Conservation (phyloP, 1,140 invertebrate genomes). For the Portunus trituberculatus region DNA sequence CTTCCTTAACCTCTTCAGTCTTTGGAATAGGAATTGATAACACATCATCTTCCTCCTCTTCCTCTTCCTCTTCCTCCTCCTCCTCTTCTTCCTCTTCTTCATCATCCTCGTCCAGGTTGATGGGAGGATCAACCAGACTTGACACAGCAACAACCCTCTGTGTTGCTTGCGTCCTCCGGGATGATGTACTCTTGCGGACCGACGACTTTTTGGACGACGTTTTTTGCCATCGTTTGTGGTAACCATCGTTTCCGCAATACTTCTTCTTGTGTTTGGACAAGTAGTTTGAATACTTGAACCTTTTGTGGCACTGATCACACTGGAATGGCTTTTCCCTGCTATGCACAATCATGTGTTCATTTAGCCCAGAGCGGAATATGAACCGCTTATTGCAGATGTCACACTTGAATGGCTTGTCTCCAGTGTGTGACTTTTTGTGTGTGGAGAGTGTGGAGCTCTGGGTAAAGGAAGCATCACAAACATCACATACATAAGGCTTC, state of each 20-base stretch:
- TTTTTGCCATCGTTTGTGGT: slow-evolving; percentile 72
- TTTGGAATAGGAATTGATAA: neutral
- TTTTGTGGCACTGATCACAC: slow-evolving; percentile 89
- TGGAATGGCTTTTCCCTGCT: slow-evolving; percentile 87
- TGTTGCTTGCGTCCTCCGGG: neutral
- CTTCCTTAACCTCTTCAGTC: slow-evolving; percentile 32
- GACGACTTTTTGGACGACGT: slow-evolving; percentile 7
- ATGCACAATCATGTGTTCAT: slow-evolving; percentile 81
- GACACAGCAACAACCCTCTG: neutral
- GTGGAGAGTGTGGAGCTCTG: slow-evolving; percentile 85
- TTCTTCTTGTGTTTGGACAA: slow-evolving; percentile 92
- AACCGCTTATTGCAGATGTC: slow-evolving; percentile 80
- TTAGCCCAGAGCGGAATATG: slow-evolving; percentile 72
- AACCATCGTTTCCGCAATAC: slow-evolving; percentile 86
- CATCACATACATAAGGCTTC: slow-evolving; percentile 76
- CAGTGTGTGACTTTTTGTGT: slow-evolving; percentile 85
- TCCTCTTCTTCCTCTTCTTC: slow-evolving; percentile 43
- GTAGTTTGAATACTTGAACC: slow-evolving; percentile 93
- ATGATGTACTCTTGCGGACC: neutral
- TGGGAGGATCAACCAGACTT: slow-evolving; percentile 4
- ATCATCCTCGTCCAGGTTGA: slow-evolving; percentile 58
- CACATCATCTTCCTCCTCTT: slow-evolving; percentile 30
- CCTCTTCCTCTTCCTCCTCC: slow-evolving; percentile 41
- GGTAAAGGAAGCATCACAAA: slow-evolving; percentile 81
- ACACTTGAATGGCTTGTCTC: slow-evolving; percentile 81